Base-by-base conservation (phyloP, 1,140 invertebrate genomes). In the Triops cancriformis region DNA sequence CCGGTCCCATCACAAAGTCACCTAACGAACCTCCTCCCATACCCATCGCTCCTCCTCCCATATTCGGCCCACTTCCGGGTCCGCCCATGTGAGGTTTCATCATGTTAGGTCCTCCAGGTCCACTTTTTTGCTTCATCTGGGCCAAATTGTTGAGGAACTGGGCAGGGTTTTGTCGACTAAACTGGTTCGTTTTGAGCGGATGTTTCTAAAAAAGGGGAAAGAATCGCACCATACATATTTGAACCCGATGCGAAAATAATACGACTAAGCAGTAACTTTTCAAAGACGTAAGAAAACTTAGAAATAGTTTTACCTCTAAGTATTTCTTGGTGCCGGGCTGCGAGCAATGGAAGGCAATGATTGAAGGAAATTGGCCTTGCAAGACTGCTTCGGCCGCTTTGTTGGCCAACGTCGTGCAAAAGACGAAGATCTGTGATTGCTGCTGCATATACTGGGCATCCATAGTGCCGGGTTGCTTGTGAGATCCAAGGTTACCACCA, bases 391-490 rank as follows among this genome's bases (percentile, higher is more conserved):
- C 96, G 1, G 96, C 95, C 14, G 94, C 95, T 83, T 96, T 93
- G 85, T 99, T 99, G 0, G 96, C 97, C 83, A 98, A 84, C 80
- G 90, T 86, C 0, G 97, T 98, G 12, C 94, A 95, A 87, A 99
- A 99, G 76, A 98, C 96, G 89, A 97, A 98, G 82, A 98, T 96
- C 85, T 98, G 96, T 87, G 93, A 98, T 85, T 97, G 95, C 84
- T 98, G 96, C 86, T 97, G 95, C 92, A 94, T 93, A 82, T 93
- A 93, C 83, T 93, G 90, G 79, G 91, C 89, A 82, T 90, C 92
- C 88, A 90, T 91, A 81, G 89, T 91, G 80, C 89, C 91, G 77
- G 92, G 90, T 84, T 93, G 92, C 84, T 94, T 79, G 41, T 42
- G 45, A 77, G 51, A 26, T 72, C 43, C 31, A 14, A 73, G 28